Conservation (phyloP, 2,797 vertebrate species). For the Sciurus carolinensis region DNA sequence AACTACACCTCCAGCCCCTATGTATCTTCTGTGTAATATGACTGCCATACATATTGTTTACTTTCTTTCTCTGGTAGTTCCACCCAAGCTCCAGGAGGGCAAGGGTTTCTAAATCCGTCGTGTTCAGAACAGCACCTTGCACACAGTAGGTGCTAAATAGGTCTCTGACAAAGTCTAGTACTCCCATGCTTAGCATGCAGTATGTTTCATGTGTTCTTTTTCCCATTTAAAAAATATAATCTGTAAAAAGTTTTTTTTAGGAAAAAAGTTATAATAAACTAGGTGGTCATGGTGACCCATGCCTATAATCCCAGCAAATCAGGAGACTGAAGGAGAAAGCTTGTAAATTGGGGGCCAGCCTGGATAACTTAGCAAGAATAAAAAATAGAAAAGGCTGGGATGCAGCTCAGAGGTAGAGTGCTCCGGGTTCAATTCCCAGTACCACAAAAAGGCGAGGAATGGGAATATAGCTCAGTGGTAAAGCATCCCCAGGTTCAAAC, state of each 20-base stretch:
- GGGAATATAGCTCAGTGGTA: too few species aligned
- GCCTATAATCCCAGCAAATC: background rate
- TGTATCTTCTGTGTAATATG: background rate
- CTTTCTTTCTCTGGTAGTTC: background rate
- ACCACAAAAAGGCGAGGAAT: too few species aligned
- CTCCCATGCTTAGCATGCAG: background rate
- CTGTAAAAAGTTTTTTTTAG: too few species aligned
- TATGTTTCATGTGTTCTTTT: background rate
- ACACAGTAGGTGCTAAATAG: background rate
- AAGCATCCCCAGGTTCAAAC: too few species aligned
- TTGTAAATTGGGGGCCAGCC: too few species aligned
- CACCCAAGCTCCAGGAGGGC: background rate
- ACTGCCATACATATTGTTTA: background rate
- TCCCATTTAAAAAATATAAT: background rate
- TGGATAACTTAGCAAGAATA: too few species aligned
- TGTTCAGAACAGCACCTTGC: constrained; percentile 30
- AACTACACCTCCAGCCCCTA: background rate
- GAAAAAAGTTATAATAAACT: background rate
- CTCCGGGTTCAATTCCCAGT: too few species aligned
- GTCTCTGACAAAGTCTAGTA: background rate
- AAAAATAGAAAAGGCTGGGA: too few species aligned
- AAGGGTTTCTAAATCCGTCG: background rate
- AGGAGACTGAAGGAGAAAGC: too few species aligned
- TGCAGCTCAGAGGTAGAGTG: too few species aligned
- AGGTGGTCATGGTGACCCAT: background rate